Evolutionary conservation across 2,888 invertebrate species (phyloP).

Genomic region (Xylocampa areola): DNA sequence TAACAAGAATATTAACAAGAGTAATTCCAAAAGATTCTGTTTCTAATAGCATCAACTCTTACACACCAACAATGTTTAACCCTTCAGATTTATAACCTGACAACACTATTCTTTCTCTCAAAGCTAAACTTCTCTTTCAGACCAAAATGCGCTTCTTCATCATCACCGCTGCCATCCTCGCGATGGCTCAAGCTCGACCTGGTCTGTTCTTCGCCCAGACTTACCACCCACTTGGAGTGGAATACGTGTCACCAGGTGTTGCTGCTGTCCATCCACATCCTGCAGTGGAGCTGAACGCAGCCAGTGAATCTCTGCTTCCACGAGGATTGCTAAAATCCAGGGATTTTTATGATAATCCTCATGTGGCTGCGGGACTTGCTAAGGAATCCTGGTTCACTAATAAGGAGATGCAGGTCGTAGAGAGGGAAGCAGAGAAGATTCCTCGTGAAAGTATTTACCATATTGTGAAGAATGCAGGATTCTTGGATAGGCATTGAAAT

Average conservation of each 20-base stretch:
- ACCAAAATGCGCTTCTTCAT: conserved; percentile 75
- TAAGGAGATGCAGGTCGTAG: conserved; percentile 94
- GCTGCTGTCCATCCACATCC: conserved; percentile 90
- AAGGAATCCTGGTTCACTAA: conserved; percentile 94
- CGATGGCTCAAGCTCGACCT: conserved; percentile 83
- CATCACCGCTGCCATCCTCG: conserved; percentile 75
- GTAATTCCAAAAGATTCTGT: too few relatives aligned
- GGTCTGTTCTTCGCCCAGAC: conserved; percentile 84
- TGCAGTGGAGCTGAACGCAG: conserved; percentile 92
- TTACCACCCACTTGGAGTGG: conserved; percentile 83
- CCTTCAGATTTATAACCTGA: too few relatives aligned
- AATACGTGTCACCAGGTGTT: conserved; percentile 82
- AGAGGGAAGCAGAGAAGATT: conserved; percentile 95
- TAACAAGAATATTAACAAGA: too few relatives aligned
- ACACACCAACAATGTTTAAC: too few relatives aligned
- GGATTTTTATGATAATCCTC: conserved; percentile 94
- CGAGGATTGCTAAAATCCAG: conserved; percentile 91
- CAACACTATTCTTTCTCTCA: neutral
- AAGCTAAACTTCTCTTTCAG: conserved; percentile 49
- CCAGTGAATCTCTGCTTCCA: conserved; percentile 93
- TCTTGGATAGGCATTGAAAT: conserved; percentile 80
- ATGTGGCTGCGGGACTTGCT: conserved; percentile 92
- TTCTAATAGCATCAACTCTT: too few relatives aligned
- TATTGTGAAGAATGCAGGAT: conserved; percentile 93
- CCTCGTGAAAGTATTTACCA: conserved; percentile 93